Evolutionary conservation across 2,888 invertebrate species (phyloP).

Genomic region (Vannuccia rotundouncinata): DNA sequence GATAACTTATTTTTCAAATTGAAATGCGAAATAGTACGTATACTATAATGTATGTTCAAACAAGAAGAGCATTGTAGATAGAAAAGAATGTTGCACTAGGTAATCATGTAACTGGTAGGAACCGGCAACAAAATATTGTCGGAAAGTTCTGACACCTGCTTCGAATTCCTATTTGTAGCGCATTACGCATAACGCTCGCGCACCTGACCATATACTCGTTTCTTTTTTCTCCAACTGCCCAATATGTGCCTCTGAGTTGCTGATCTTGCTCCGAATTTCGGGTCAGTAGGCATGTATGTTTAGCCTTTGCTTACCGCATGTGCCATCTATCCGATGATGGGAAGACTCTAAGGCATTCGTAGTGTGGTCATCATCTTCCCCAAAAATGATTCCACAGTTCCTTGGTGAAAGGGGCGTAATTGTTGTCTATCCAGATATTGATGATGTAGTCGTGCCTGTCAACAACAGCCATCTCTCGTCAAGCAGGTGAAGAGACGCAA

Average conservation of each 20-base stretch:
- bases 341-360: background rate
- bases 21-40: too few species aligned
- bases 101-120: background rate
- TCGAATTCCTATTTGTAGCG: background rate
- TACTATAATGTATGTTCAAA: too few species aligned
- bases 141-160: background rate
- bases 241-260: background rate
- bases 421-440: background rate
- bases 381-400: background rate
- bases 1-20: too few species aligned
- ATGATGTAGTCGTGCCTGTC: background rate
- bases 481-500: too few species aligned
- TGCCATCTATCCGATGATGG: background rate
- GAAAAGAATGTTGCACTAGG: background rate
- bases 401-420: background rate
- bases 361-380: background rate
- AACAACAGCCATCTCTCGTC: too few species aligned
- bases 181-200: background rate
- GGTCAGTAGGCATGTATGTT: background rate
- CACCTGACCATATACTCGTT: background rate
- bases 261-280: background rate
- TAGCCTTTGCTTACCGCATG: background rate
- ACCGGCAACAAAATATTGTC: background rate
- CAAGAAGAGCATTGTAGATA: too few species aligned
- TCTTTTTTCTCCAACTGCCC: background rate